These are phyloP conservation scores for Thomomys bottae DNA, from an alignment of 2,113 vertebrate genomes.

Conservation along the genomic window DNA sequence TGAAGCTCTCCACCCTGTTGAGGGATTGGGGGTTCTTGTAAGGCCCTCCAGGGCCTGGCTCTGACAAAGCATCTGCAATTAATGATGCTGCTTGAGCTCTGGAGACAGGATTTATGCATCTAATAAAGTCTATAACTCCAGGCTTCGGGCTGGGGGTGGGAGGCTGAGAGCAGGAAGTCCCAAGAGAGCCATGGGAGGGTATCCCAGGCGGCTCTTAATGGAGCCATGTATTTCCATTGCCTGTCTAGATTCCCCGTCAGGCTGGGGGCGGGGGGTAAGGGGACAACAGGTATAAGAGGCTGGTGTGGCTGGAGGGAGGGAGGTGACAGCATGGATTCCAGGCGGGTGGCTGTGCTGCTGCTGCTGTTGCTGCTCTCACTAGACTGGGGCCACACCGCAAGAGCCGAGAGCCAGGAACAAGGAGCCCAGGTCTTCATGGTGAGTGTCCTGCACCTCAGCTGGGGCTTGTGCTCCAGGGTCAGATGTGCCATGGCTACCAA, in stretches of 20 bases:
- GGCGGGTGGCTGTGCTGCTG: slow-evolving; percentile 14
- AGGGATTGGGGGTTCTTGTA: slow-evolving; percentile 67
- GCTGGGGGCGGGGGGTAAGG: background rate
- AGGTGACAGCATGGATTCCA: slow-evolving; percentile 63
- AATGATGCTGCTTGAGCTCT: slow-evolving; percentile 67
- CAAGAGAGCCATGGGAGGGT: slow-evolving; percentile 4
- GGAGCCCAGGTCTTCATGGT: background rate
- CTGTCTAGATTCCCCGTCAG: slow-evolving; percentile 42
- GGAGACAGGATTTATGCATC: slow-evolving; percentile 79
- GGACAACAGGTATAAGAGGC: slow-evolving; percentile 72
- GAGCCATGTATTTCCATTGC: slow-evolving; percentile 60
- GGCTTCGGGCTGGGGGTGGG: slow-evolving; percentile 58
- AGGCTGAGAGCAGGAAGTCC: slow-evolving; percentile 63
- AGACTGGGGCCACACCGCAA: background rate
- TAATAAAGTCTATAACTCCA: slow-evolving; percentile 75
- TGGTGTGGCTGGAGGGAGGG: background rate
- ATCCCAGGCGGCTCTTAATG: slow-evolving; percentile 70
- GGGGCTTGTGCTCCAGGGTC: background rate
- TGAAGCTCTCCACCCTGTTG: slow-evolving; percentile 67
- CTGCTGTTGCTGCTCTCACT: background rate
- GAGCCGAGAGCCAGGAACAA: background rate
- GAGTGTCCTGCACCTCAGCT: background rate
- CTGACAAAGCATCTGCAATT: slow-evolving; percentile 74
- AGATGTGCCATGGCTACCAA: background rate
- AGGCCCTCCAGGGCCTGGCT: slow-evolving; percentile 60